Evolutionary conservation across 1,140 invertebrate genomes (phyloP).

Genomic region (Drosophila saltans): DNA sequence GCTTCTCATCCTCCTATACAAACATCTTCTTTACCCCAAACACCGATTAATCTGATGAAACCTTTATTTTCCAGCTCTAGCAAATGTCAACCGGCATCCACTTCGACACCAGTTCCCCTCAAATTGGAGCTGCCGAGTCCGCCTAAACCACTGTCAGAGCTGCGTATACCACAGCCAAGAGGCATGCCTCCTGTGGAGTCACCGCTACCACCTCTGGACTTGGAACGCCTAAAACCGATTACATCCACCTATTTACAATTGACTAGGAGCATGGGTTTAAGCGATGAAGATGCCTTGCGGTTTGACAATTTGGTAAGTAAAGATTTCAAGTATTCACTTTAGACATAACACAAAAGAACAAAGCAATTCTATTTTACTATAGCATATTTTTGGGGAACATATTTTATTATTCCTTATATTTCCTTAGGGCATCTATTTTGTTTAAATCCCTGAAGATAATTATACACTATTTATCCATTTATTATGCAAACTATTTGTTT

Average conservation of each 20-base stretch:
- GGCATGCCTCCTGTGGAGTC: slow-evolving; percentile 36
- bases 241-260: slow-evolving; percentile 94
- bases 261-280: slow-evolving; percentile 87
- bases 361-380: background rate
- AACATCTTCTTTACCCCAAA: slow-evolving; percentile 31
- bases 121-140: slow-evolving; percentile 64
- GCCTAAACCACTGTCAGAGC: slow-evolving; percentile 53
- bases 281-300: slow-evolving; percentile 86
- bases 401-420: background rate
- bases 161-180: slow-evolving; percentile 64
- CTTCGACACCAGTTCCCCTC: slow-evolving; percentile 65
- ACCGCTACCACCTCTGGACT: slow-evolving; percentile 70
- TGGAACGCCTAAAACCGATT: slow-evolving; percentile 90
- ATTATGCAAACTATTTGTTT: background rate
- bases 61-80: slow-evolving; percentile 68
- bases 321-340: slow-evolving; percentile 80
- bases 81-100: slow-evolving; percentile 53
- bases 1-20: background rate
- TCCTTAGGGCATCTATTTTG: background rate
- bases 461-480: background rate
- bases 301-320: slow-evolving; percentile 85
- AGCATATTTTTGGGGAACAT: slow-evolving; percentile 1
- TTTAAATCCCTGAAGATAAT: background rate
- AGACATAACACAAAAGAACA: slow-evolving; percentile 9
- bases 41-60: slow-evolving; percentile 74